Conservation (phyloP, 2,113 vertebrate species). For the Serranochromis macrocephalus region DNA sequence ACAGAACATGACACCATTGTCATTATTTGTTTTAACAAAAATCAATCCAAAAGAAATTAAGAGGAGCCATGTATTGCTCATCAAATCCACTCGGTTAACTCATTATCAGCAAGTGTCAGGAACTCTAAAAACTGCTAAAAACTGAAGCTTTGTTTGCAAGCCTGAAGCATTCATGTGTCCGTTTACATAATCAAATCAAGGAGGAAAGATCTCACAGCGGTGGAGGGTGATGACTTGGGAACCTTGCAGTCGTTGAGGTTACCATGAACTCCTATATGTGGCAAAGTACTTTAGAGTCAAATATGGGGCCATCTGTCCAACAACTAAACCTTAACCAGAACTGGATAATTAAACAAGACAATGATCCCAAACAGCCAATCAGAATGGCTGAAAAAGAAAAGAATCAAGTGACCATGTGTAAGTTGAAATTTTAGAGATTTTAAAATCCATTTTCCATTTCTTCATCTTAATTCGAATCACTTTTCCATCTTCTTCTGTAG, state of each 20-base stretch:
- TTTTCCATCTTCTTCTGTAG: not conserved
- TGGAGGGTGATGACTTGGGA: not conserved
- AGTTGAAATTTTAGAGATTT: not conserved
- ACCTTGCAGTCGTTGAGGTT: not conserved
- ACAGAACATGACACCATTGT: not conserved
- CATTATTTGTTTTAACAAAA: not conserved
- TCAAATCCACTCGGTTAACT: not conserved
- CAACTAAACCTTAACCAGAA: not conserved
- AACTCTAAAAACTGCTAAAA: rapidly evolving
- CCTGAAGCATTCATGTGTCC: not conserved
- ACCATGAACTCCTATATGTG: not conserved
- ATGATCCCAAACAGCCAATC: not conserved
- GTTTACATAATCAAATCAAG: not conserved
- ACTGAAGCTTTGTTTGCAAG: not conserved
- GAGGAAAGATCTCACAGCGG: not conserved
- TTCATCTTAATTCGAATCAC: not conserved
- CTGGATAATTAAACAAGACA: not conserved
- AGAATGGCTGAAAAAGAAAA: not conserved
- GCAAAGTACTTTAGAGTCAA: not conserved
- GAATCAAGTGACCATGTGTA: not conserved
- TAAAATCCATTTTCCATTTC: not conserved
- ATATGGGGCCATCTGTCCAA: not conserved
- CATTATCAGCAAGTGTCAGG: not conserved
- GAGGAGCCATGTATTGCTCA: not conserved
- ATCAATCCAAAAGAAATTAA: not conserved